Evolutionary conservation across 2,797 vertebrate species (phyloP).

Genomic region (Danio jaintianensis): DNA sequence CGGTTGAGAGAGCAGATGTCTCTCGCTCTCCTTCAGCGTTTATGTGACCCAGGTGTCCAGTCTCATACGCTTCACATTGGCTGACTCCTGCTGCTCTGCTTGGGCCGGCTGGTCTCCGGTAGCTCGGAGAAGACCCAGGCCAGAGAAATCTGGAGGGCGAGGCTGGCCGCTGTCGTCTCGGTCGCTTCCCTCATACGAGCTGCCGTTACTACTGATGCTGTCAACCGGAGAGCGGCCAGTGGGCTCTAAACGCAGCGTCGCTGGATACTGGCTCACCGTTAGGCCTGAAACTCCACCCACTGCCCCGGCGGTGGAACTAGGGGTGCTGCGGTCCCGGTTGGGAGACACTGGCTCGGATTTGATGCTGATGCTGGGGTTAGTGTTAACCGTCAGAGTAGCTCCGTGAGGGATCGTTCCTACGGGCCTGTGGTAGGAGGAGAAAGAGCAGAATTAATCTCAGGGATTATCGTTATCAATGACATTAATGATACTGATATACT

Average conservation of each 20-base stretch:
- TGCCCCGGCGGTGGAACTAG: constrained; percentile 73
- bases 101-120: constrained; percentile 74
- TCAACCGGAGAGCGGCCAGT: constrained; percentile 88
- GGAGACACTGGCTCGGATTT: constrained; percentile 95
- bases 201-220: constrained; percentile 94
- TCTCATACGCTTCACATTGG: constrained; percentile 91
- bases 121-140: constrained; percentile 86
- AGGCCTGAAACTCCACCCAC: constrained; percentile 65
- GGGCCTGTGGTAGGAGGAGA: constrained; percentile 77
- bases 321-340: constrained; percentile 90
- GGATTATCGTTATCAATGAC: not conserved
- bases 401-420: constrained; percentile 87
- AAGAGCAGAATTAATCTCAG: constrained; percentile 17
- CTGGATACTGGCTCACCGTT: constrained; percentile 72
- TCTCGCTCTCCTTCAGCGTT: constrained; percentile 55
- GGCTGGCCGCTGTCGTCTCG: constrained; percentile 86
- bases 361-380: constrained; percentile 92
- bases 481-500: no score
- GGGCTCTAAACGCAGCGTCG: constrained; percentile 77
- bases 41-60: constrained; percentile 95
- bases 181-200: constrained; percentile 92
- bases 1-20: constrained; percentile 43
- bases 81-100: constrained; percentile 85
- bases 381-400: constrained; percentile 90
- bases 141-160: constrained; percentile 82